A percentile compares a stretch with the other conserved stretches of the same genome.
Evolutionary conservation across 2,797 vertebrate genomes (phyloP).

Genomic region (Meriones psammophilus): DNA sequence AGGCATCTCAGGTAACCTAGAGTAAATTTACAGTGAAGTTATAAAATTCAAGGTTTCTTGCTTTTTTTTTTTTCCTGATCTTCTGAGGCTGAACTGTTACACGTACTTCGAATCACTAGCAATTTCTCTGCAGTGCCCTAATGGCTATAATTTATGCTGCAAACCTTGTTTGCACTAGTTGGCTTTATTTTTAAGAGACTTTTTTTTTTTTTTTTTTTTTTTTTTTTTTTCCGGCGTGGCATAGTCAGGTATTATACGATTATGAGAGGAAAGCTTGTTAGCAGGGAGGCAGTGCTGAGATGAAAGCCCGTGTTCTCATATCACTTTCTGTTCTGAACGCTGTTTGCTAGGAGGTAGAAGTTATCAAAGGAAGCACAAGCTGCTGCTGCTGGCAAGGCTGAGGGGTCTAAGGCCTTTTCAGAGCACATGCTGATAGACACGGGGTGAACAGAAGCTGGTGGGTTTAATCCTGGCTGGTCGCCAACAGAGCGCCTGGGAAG

Average conservation of each 20-base stretch:
- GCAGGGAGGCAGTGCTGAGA: slow-evolving; percentile 6
- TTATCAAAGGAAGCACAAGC: slow-evolving; percentile 53
- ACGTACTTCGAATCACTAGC: not conserved
- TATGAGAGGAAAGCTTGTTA: slow-evolving; percentile 68
- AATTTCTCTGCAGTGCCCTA: slow-evolving; percentile 32
- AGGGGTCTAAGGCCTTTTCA: slow-evolving; percentile 6
- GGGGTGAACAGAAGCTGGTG: slow-evolving; percentile 32
- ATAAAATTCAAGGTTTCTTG: slow-evolving; percentile 48
- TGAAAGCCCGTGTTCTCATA: slow-evolving; percentile 39
- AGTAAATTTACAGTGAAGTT: slow-evolving; percentile 37
- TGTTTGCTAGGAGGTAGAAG: slow-evolving; percentile 29
- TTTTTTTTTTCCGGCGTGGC: not conserved
- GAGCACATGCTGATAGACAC: not conserved
- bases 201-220: not conserved
- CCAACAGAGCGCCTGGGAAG: not conserved
- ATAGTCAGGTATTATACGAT: not conserved
- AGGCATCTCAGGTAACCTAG: not conserved
- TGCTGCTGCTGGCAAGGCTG: slow-evolving; percentile 40
- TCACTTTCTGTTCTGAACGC: slow-evolving; percentile 23
- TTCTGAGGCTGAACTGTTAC: slow-evolving; percentile 3
- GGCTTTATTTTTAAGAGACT: not conserved
- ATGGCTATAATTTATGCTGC: slow-evolving; percentile 53
- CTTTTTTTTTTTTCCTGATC: slow-evolving; percentile 21
- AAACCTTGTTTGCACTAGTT: slow-evolving; percentile 43
- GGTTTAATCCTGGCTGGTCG: not conserved